Conservation (phyloP, 2,888 invertebrate species). For the Mythimna ferrago region DNA sequence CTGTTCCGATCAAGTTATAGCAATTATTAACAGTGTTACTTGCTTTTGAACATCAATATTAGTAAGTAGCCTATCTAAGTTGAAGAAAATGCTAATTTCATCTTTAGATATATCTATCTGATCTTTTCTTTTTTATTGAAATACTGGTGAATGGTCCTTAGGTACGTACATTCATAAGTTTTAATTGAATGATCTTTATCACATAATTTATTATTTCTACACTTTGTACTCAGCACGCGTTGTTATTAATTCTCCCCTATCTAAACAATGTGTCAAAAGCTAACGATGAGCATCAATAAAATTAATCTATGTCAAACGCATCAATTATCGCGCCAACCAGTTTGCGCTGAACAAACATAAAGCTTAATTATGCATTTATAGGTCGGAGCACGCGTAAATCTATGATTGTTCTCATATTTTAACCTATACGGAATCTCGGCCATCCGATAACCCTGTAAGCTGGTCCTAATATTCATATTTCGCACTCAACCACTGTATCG, state of each 20-base stretch:
- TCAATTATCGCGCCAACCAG: constrained; percentile 44
- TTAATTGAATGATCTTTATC: constrained; percentile 31
- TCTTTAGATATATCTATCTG: background rate
- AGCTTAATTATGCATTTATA: constrained; percentile 72
- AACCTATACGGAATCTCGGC: constrained; percentile 74
- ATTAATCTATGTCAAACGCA: constrained; percentile 58
- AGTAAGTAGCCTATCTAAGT: background rate
- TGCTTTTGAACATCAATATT: background rate
- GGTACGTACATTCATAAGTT: constrained; percentile 11
- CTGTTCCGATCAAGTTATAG: background rate
- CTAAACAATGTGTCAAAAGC: constrained; percentile 46
- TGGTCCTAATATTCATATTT: constrained; percentile 67
- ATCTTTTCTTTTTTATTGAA: background rate
- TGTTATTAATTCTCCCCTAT: constrained; percentile 39
- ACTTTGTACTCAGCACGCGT: constrained; percentile 34
- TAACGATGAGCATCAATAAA: constrained; percentile 37
- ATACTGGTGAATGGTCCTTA: constrained; percentile 10
- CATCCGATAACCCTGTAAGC: constrained; percentile 76
- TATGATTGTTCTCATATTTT: constrained; percentile 77
- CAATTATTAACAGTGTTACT: background rate
- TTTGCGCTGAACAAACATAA: constrained; percentile 53
- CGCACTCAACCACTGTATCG: constrained; percentile 65
- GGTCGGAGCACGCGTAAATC: constrained; percentile 74
- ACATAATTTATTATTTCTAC: constrained; percentile 33
- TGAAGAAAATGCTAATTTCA: background rate